These are phyloP conservation scores for Fulica atra DNA, from an alignment of 2,113 vertebrate genomes.

Conservation along the genomic window DNA sequence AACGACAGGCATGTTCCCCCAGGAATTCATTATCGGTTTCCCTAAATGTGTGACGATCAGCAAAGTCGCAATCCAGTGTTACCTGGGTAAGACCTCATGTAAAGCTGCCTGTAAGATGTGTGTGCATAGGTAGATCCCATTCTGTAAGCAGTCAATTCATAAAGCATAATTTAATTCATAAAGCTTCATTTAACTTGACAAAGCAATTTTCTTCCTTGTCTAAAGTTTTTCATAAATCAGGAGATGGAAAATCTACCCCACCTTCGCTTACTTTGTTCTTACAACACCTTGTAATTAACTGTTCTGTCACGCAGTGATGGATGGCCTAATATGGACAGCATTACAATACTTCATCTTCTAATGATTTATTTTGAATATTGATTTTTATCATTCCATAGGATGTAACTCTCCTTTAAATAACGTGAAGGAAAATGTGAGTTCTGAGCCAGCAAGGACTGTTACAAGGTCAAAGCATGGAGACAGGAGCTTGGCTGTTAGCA, in stretches of 20 bases:
- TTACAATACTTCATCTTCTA: background rate
- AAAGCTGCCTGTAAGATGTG: background rate
- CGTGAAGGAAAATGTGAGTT: background rate
- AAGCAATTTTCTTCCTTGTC: fast-evolving
- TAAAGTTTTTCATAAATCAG: background rate
- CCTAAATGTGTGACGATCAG: conserved; percentile 77
- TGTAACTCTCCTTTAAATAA: background rate
- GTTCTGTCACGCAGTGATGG: background rate
- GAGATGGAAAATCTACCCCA: background rate
- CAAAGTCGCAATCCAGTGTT: conserved; percentile 84
- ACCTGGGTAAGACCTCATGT: conserved; percentile 78
- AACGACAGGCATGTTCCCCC: conserved; percentile 95
- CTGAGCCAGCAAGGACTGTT: background rate
- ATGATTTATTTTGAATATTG: too few relatives aligned
- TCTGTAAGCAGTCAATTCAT: too few relatives aligned
- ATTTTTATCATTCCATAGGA: too few relatives aligned
- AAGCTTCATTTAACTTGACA: background rate
- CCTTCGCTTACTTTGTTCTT: background rate
- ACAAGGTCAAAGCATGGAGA: background rate
- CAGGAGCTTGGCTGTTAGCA: background rate
- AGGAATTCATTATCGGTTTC: conserved; percentile 90
- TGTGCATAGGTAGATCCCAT: background rate
- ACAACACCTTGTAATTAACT: background rate
- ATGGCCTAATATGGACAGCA: background rate
- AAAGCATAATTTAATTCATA: background rate